Evolutionary conservation across 1,140 invertebrate genomes (phyloP), one percentile per base, ranked within the genome.

Genomic region (Marisa cornuarietis): DNA sequence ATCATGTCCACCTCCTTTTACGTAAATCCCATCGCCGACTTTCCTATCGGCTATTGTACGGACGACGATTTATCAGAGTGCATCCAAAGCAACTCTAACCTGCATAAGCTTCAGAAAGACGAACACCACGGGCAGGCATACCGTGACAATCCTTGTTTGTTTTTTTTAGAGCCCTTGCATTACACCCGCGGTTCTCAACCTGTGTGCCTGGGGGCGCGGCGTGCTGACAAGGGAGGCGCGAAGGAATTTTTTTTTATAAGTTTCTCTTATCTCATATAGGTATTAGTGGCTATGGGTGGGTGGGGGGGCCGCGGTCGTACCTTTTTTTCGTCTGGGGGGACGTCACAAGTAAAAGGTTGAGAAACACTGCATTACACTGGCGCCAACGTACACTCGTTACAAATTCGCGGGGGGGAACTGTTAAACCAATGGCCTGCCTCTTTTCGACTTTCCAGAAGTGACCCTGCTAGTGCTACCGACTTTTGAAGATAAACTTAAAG

Each of bases 1-100:
- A 72, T 72, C 71, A 72, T 72, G 71, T 42, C 71, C n/a, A 72
- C 71, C 18, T 49, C 26, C n/a, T 72, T 72, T n/a, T 72, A 49
- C 18, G 26, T 72, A 1, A 42, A 31, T 0, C 49, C 49, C 52
- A 24, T 72, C 18, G 31, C 3, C 31, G 71, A 72, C 16, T 72
- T 72, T 72, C 71, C 71, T n/a, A 52, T 72, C 49, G 71, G 71
- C 0, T 72, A 6, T 42, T 42, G 71, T 72, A 51, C 16, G 0
- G 14, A n/a, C 22, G 6, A 49, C 20, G 2, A 7, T 42, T n/a
- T 72, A 16, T 2, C 42, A 8, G 42, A 72, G 3, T 72, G 11
- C 71, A 72, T 72, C 0, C 22, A 24, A 9, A 72, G 11, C 6
- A 72, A 72, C 49, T 14, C 24, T 51, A 51, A 20, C 31, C n/a